These are phyloP conservation scores for Sylvilagus bachmani DNA, from an alignment of 2,113 vertebrate species.

Conservation along the genomic window DNA sequence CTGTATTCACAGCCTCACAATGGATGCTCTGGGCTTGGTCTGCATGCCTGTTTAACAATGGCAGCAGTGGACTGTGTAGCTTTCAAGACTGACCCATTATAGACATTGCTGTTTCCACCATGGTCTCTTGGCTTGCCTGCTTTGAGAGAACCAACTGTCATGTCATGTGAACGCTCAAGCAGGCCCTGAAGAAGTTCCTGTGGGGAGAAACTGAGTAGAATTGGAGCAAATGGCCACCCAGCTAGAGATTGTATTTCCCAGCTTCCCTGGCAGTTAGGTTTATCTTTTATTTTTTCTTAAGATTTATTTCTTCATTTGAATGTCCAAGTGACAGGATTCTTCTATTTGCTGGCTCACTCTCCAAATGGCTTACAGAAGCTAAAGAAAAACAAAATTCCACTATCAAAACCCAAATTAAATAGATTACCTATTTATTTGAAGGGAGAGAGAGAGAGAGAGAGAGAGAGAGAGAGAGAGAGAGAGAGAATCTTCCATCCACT, in stretches of 20 bases:
- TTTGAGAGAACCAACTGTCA: not conserved
- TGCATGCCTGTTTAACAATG: not conserved
- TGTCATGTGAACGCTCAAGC: not conserved
- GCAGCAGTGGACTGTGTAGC: not conserved
- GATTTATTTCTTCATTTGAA: no score
- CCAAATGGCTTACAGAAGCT: no score
- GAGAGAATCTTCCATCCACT: no score
- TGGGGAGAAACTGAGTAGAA: not conserved
- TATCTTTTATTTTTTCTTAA: no score
- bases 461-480: no score
- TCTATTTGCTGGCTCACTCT: not conserved
- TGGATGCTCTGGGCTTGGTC: not conserved
- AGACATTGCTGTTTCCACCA: not conserved
- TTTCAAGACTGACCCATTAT: not conserved
- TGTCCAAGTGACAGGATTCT: no score
- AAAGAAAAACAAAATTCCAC: no score
- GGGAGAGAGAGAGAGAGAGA: no score
- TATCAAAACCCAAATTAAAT: no score
- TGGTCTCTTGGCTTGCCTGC: not conserved
- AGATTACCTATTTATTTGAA: no score
- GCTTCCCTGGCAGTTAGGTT: no score
- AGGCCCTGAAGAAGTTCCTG: not conserved
- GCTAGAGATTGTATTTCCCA: no score
- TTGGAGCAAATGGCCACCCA: not conserved
- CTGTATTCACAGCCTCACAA: not conserved